Percentiles rank a stretch among this genome's conserved stretches.
phyloP scores from a whole-genome alignment of 2,797 vertebrate species.

The Dendrocincla tyrannina region DNA sequence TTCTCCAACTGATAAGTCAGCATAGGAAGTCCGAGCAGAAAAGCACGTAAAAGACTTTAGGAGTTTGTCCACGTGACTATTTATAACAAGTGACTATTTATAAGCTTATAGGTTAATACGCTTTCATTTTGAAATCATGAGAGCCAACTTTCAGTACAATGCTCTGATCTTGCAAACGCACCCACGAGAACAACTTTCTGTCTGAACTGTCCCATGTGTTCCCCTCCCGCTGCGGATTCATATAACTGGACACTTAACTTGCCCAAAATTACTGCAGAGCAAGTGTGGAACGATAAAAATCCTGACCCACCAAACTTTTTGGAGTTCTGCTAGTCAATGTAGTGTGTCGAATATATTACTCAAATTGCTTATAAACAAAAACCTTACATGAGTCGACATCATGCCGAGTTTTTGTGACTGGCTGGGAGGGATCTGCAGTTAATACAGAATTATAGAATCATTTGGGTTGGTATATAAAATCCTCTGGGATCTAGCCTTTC shows the following conservation, averaged over 20 bases:
- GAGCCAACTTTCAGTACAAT: background rate
- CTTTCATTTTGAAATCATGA: slow-evolving; percentile 1
- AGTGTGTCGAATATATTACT: background rate
- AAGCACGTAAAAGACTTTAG: background rate
- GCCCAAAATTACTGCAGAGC: background rate
- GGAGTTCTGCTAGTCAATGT: background rate
- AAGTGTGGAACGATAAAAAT: background rate
- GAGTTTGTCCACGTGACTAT: background rate
- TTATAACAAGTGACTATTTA: background rate
- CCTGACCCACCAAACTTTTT: background rate
- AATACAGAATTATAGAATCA: background rate
- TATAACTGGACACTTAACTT: background rate
- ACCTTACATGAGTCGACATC: background rate
- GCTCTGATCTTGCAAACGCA: background rate
- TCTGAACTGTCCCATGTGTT: background rate
- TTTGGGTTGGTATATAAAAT: background rate
- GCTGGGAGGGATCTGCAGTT: background rate
- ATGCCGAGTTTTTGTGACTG: background rate
- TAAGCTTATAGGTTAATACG: background rate
- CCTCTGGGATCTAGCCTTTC: background rate
- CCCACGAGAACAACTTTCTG: background rate
- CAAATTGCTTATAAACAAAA: background rate
- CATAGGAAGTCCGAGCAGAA: background rate
- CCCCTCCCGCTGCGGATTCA: background rate
- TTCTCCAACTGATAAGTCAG: background rate